Evolutionary conservation across 2,113 vertebrate genomes (phyloP).

Genomic region (Zosterops lateralis): DNA sequence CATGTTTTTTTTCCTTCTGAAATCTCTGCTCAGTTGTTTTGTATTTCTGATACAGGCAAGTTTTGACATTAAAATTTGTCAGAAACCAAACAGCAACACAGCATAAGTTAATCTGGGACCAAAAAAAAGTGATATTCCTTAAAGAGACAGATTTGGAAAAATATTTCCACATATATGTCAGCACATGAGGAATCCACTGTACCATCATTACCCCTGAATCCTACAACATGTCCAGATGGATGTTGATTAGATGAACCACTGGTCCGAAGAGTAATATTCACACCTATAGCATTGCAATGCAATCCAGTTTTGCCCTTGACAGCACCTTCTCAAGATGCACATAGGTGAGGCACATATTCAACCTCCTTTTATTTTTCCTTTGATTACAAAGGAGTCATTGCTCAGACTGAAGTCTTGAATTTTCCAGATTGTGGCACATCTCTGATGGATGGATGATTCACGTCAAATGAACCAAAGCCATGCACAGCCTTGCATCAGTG

Average conservation of each 20-base stretch:
- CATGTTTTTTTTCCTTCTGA: background rate
- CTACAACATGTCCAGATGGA: background rate
- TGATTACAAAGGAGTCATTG: background rate
- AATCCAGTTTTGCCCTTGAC: background rate
- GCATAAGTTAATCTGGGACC: background rate
- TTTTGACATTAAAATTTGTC: background rate
- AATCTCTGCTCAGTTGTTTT: background rate
- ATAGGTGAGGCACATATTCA: rapidly evolving
- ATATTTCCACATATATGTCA: background rate
- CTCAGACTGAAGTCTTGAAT: background rate
- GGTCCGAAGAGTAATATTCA: background rate
- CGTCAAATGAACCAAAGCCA: background rate
- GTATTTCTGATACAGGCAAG: background rate
- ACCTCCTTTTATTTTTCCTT: background rate
- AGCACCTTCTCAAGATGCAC: background rate
- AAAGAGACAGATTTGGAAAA: background rate
- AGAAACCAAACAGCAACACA: background rate
- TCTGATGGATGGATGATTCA: background rate
- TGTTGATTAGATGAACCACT: background rate
- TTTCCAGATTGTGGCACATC: background rate
- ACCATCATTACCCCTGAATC: background rate
- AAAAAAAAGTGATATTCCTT: background rate
- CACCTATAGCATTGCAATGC: background rate
- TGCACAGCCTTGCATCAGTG: background rate
- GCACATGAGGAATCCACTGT: background rate